Evolutionary conservation across 2,888 invertebrate species (phyloP).

Genomic region (Phragmatobia fuliginosa): DNA sequence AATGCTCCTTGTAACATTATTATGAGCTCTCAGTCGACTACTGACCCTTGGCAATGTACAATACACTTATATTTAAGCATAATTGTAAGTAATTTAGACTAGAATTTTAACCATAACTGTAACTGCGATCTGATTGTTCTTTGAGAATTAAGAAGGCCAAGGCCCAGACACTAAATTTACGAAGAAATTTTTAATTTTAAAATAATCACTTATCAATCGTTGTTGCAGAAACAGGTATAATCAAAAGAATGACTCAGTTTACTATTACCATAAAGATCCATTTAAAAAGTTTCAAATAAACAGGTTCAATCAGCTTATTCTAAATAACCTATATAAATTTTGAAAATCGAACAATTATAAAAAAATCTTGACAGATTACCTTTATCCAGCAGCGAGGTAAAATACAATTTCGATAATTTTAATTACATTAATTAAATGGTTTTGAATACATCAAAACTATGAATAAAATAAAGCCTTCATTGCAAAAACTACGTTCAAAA

Average conservation of each 20-base stretch:
- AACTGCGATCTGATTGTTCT: too few relatives aligned
- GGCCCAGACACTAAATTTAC: too few relatives aligned
- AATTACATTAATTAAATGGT: constrained; percentile 13
- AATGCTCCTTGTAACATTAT: too few relatives aligned
- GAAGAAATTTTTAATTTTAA: too few relatives aligned
- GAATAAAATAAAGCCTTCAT: constrained; percentile 56
- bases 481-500: constrained; percentile 57
- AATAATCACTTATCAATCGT: background rate
- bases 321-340: constrained; percentile 14
- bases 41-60: too few relatives aligned
- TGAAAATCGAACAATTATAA: constrained; percentile 34
- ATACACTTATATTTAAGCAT: too few relatives aligned
- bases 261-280: background rate
- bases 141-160: too few relatives aligned
- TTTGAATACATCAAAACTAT: constrained; percentile 51
- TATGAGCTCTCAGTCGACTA: too few relatives aligned
- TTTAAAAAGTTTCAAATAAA: background rate
- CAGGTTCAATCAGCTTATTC: background rate
- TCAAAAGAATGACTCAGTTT: background rate
- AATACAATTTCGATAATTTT: constrained; percentile 32
- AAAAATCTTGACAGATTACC: constrained; percentile 19
- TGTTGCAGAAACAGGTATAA: background rate
- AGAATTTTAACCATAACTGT: too few relatives aligned
- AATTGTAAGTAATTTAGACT: too few relatives aligned
- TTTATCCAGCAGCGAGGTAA: constrained; percentile 10